Conservation (phyloP, 2,113 vertebrate species). For the Xenus cinereus region DNA sequence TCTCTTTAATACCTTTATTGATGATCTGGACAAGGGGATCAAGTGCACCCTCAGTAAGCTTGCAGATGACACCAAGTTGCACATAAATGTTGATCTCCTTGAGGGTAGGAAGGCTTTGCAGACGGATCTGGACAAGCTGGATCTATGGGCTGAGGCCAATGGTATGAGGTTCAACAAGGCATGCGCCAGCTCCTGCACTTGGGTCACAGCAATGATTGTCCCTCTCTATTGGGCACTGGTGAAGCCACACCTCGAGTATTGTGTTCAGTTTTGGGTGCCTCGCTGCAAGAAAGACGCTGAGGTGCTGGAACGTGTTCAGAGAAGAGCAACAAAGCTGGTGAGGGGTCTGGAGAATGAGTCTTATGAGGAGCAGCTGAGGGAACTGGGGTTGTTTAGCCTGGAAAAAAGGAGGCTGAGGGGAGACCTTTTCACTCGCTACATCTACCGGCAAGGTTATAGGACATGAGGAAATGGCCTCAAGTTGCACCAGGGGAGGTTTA, state of each 20-base stretch:
- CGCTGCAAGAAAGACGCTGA: too few relatives aligned
- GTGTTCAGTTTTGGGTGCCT: too few relatives aligned
- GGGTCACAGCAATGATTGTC: background rate
- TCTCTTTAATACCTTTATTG: too few relatives aligned
- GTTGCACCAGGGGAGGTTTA: background rate
- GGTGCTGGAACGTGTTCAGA: background rate
- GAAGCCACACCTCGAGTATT: background rate
- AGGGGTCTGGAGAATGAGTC: background rate
- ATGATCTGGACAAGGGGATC: too few relatives aligned
- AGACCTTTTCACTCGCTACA: background rate
- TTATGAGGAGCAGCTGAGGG: background rate
- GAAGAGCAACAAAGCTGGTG: background rate
- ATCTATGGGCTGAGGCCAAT: background rate
- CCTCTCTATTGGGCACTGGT: too few relatives aligned
- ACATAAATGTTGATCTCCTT: too few relatives aligned
- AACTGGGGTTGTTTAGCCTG: background rate
- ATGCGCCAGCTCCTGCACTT: too few relatives aligned
- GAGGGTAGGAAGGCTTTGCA: background rate
- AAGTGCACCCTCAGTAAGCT: too few relatives aligned
- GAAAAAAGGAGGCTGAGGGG: background rate
- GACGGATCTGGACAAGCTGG: background rate
- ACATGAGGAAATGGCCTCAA: background rate
- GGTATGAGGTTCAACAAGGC: background rate
- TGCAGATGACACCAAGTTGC: too few relatives aligned
- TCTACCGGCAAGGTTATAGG: background rate